A percentile compares a stretch with the other conserved stretches of the same genome.
Evolutionary conservation across 1,140 invertebrate genomes (phyloP).

Genomic region (Sweltsa coloradensis): DNA sequence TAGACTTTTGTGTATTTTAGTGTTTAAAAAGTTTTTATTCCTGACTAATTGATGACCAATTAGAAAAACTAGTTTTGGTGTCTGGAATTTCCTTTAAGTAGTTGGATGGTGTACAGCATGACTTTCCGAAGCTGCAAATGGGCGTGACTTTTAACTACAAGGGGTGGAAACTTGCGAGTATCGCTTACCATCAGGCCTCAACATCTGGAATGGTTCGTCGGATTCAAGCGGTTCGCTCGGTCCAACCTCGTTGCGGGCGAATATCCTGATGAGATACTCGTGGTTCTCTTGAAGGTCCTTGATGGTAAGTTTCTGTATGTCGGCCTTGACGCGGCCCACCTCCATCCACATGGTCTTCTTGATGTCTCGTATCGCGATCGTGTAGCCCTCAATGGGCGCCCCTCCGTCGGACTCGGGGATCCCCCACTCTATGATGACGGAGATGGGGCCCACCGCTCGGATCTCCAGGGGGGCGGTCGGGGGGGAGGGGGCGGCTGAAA

Average conservation of each 20-base stretch:
- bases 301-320: conserved; percentile 71
- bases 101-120: too few relatives aligned
- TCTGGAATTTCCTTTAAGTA: not conserved
- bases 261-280: conserved; percentile 80
- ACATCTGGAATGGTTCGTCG: conserved; percentile 79
- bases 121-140: too few relatives aligned
- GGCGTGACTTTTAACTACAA: too few relatives aligned
- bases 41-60: too few relatives aligned
- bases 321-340: conserved; percentile 72
- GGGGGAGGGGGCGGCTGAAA: conserved; percentile 71
- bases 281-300: conserved; percentile 79
- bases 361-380: conserved; percentile 82
- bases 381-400: conserved; percentile 79
- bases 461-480: conserved; percentile 83
- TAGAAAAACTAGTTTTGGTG: not conserved
- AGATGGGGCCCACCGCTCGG: conserved; percentile 64
- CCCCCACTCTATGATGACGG: conserved; percentile 85
- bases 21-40: too few relatives aligned
- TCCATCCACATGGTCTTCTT: conserved; percentile 95
- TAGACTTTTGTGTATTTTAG: too few relatives aligned
- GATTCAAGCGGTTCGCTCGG: conserved; percentile 87
- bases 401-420: conserved; percentile 88
- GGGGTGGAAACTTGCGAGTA: too few relatives aligned
- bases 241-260: conserved; percentile 90
- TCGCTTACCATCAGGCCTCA: conserved; percentile 60